Evolutionary conservation across 1,140 invertebrate genomes (phyloP), one percentile per base, ranked within the genome.

Genomic region (Drosophila pseudoananassae): DNA sequence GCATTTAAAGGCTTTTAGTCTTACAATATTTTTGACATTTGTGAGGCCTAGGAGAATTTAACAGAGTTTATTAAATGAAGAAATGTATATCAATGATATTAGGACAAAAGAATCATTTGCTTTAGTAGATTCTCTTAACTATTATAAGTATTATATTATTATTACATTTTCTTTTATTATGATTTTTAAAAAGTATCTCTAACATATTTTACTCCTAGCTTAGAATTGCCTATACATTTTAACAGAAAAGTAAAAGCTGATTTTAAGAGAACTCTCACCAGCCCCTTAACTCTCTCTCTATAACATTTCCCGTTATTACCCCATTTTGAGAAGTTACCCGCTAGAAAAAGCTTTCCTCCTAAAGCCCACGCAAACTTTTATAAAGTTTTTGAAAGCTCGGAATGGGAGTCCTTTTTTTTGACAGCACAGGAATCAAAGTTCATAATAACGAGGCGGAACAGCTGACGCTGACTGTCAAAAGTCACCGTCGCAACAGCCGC

Each of bases 391-490:
- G 10, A 65, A 68, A 81, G 77, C 77, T 64, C 10, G 3, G 12
- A 36, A 36, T 10, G 10, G 10, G 33, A 36, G 33, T 36, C 33
- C 33, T 36, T 36, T 36, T 33, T 36, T 36, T 36, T 36, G 33
- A 36, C 33, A 36, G 33, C 9, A 36, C 33, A 12, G 10, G 33
- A 36, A 12, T 36, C 33, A 36, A 36, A 36, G 33, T 36, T 36
- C 33, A 12, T 36, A 33, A 33, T 2, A 36, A n/a, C 33, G 33
- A 51, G 29, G 46, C 23, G 20, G 15, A 59, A 57, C 76, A 85
- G 33, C 33, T 36, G 33, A 36, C 12, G 81, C 73, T 84, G 80
- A 79, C 52, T 84, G 79, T 80, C 66, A 80, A 84, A 79, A 71
- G 69, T 56, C 12, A 36, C 1, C 33, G 20, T 31, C 36, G n/a